These are phyloP conservation scores for Heliconius ismenius DNA, from an alignment of 2,888 invertebrate genomes.

Conservation along the genomic window DNA sequence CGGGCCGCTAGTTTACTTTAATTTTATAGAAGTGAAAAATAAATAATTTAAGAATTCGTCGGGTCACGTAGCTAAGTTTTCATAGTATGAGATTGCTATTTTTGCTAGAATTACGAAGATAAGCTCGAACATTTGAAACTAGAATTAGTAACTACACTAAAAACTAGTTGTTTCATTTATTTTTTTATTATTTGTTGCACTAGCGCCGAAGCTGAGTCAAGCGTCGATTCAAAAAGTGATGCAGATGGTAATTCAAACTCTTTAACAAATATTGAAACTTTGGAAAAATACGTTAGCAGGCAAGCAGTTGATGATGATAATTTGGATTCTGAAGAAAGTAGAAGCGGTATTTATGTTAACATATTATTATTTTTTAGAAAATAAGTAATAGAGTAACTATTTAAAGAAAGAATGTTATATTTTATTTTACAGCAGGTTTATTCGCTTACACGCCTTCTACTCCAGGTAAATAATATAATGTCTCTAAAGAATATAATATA, in stretches of 20 bases:
- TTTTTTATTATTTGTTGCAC: not conserved
- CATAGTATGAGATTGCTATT: too few relatives aligned
- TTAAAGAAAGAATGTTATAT: not conserved
- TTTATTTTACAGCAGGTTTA: not conserved
- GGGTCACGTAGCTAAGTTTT: too few relatives aligned
- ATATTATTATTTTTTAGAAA: not conserved
- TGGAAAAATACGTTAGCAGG: not conserved
- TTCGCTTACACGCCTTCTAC: not conserved
- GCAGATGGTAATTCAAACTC: not conserved
- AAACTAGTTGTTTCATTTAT: not conserved
- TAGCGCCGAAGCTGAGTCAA: not conserved
- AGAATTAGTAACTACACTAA: too few relatives aligned
- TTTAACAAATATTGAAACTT: conserved; percentile 1
- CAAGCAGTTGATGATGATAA: not conserved
- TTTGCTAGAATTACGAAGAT: too few relatives aligned
- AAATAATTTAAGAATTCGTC: too few relatives aligned
- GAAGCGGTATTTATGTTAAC: not conserved
- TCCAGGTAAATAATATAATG: not conserved
- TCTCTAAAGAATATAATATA: not conserved
- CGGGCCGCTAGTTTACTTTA: too few relatives aligned
- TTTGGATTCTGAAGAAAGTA: not conserved
- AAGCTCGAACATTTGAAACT: too few relatives aligned
- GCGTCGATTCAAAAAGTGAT: not conserved
- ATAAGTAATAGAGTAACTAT: not conserved
- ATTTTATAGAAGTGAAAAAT: too few relatives aligned